Conservation (phyloP, 2,888 invertebrate species). For the Schrankia costaestrigalis region DNA sequence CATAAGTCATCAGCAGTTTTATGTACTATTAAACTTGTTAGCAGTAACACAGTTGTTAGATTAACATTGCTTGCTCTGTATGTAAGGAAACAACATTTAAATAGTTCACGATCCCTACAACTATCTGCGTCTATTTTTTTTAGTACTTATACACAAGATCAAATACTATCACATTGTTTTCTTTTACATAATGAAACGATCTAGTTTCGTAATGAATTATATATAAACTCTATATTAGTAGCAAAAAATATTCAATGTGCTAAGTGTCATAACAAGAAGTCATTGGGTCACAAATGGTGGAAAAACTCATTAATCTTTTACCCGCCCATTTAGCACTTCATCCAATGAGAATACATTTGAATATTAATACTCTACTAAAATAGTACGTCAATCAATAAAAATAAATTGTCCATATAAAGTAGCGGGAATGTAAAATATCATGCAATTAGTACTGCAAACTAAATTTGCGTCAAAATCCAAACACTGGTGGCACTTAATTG, state of each 20-base stretch:
- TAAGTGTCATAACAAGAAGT: too few relatives aligned
- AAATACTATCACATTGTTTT: conserved; percentile 58
- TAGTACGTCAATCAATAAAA: conserved; percentile 15
- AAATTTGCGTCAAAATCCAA: conserved; percentile 9
- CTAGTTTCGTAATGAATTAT: conserved; percentile 25
- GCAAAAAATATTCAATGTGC: conserved; percentile 10
- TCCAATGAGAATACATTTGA: too few relatives aligned
- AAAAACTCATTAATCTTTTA: too few relatives aligned
- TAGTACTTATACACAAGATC: conserved; percentile 45
- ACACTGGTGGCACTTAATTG: not conserved
- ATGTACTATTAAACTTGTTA: too few relatives aligned
- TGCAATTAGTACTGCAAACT: conserved; percentile 23
- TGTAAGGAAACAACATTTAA: too few relatives aligned
- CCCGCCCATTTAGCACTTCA: too few relatives aligned
- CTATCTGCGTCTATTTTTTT: too few relatives aligned
- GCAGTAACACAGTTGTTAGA: too few relatives aligned
- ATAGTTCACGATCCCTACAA: too few relatives aligned
- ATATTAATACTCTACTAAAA: conserved; percentile 23
- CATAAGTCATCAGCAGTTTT: conserved; percentile 45
- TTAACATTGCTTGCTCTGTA: too few relatives aligned
- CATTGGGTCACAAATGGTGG: too few relatives aligned
- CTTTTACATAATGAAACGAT: conserved; percentile 41
- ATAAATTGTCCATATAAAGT: conserved; percentile 33
- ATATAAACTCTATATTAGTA: conserved; percentile 17
- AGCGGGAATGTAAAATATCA: conserved; percentile 56